Percentiles rank a stretch among this genome's conserved stretches.
These are phyloP conservation scores for Platypus cylindrus DNA, from an alignment of 2,888 invertebrate species.

Conservation along the genomic window DNA sequence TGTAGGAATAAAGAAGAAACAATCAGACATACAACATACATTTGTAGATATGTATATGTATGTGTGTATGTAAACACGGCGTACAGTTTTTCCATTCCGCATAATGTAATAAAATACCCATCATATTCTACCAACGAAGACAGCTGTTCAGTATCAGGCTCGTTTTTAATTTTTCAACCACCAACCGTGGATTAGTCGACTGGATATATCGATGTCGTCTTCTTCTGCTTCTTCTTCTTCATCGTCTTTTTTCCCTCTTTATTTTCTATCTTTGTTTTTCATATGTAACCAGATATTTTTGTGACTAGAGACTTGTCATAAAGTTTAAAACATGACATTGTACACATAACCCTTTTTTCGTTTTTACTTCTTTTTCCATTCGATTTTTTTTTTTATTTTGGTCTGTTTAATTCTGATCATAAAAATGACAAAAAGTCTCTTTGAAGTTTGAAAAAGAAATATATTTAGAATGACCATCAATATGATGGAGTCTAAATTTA, in stretches of 20 bases:
- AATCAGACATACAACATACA: too few relatives aligned
- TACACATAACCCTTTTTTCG: conserved; percentile 3
- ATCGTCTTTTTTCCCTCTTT: neutral
- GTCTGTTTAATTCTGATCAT: too few relatives aligned
- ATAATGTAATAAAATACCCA: too few relatives aligned
- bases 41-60: too few relatives aligned
- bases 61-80: too few relatives aligned
- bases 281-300: conserved; percentile 14
- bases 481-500: too few relatives aligned
- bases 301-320: conserved; percentile 13
- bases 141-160: conserved; percentile 12
- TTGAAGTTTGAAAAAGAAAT: too few relatives aligned
- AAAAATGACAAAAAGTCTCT: too few relatives aligned
- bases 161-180: conserved; percentile 15
- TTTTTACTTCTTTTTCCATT: neutral
- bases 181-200: conserved; percentile 11
- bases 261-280: neutral
- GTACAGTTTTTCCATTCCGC: too few relatives aligned
- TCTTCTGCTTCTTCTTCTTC: neutral
- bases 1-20: too few relatives aligned
- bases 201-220: conserved; percentile 13
- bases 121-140: conserved; percentile 6
- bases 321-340: conserved; percentile 10
- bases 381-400: too few relatives aligned
- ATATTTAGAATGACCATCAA: too few relatives aligned